Percentiles rank a stretch among this genome's conserved stretches.
These are phyloP conservation scores for Toxostoma redivivum DNA, from an alignment of 2,113 vertebrate genomes.

Conservation along the genomic window DNA sequence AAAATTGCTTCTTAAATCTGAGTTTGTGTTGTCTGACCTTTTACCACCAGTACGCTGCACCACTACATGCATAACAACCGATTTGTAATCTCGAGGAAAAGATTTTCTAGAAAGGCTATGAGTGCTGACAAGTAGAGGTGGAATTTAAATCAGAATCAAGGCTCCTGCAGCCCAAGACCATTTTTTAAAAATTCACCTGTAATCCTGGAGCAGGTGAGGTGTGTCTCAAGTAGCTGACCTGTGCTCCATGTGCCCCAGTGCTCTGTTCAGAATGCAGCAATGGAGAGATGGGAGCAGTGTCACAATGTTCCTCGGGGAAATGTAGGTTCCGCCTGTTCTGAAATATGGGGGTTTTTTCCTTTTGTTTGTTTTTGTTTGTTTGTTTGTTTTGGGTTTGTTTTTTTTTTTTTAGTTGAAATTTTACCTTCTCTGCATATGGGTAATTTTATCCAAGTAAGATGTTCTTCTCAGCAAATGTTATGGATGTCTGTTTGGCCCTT, in stretches of 20 bases:
- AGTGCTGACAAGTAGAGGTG: not conserved
- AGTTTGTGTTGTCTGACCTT: not conserved
- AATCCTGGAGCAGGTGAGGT: not conserved
- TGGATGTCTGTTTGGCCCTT: fast-evolving
- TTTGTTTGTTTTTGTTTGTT: not conserved
- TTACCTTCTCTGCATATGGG: not conserved
- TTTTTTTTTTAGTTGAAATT: not conserved
- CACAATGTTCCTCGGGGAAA: not conserved
- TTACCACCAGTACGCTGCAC: not conserved
- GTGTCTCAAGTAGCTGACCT: not conserved
- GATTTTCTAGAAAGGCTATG: not conserved
- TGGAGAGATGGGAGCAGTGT: not conserved
- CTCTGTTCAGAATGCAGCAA: fast-evolving
- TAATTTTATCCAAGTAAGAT: not conserved
- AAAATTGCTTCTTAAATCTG: not conserved
- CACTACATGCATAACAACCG: not conserved
- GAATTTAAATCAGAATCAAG: not conserved
- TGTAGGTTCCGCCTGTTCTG: not conserved
- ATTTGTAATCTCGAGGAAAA: not conserved
- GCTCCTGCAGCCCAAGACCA: not conserved
- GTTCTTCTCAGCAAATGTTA: not conserved
- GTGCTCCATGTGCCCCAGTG: fast-evolving
- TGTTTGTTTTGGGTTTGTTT: no score
- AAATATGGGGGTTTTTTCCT: not conserved
- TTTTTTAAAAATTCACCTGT: not conserved